phyloP scores from a whole-genome alignment of 2,113 vertebrate species.

The Etia nguti region DNA sequence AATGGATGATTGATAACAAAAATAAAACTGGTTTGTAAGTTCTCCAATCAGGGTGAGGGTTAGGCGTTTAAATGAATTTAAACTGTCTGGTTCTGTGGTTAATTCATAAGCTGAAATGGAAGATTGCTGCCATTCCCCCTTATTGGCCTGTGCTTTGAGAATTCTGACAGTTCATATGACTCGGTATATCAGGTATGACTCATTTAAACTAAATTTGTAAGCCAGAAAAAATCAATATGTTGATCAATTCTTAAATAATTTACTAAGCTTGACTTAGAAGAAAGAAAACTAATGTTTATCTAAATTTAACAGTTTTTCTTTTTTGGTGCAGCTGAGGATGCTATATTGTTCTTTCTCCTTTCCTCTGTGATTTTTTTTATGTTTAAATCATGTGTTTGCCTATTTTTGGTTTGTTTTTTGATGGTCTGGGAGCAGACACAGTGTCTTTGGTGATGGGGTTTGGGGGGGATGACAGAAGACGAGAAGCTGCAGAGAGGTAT shows the following conservation, averaged over 20 bases:
- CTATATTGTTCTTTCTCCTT: neutral
- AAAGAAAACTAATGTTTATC: neutral
- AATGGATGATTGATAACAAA: neutral
- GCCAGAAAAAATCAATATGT: neutral
- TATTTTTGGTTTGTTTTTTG: neutral
- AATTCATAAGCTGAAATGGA: neutral
- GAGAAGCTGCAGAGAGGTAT: neutral
- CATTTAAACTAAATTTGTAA: neutral
- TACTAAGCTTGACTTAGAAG: neutral
- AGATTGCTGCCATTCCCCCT: neutral
- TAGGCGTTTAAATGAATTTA: neutral
- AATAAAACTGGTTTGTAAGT: neutral
- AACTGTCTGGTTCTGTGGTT: neutral
- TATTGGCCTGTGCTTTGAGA: neutral
- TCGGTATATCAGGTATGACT: neutral
- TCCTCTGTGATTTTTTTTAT: neutral
- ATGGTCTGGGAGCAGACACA: neutral
- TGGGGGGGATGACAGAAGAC: neutral
- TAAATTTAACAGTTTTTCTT: neutral
- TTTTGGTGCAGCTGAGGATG: neutral
- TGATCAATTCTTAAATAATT: neutral
- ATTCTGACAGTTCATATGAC: neutral
- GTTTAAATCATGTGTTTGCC: neutral
- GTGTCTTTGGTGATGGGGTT: neutral
- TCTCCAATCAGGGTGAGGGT: accelerated